Percentiles rank a stretch among this genome's conserved stretches.
Conservation (phyloP, 1,140 invertebrate genomes). For the Ceratoteleas bidentatus region DNA sequence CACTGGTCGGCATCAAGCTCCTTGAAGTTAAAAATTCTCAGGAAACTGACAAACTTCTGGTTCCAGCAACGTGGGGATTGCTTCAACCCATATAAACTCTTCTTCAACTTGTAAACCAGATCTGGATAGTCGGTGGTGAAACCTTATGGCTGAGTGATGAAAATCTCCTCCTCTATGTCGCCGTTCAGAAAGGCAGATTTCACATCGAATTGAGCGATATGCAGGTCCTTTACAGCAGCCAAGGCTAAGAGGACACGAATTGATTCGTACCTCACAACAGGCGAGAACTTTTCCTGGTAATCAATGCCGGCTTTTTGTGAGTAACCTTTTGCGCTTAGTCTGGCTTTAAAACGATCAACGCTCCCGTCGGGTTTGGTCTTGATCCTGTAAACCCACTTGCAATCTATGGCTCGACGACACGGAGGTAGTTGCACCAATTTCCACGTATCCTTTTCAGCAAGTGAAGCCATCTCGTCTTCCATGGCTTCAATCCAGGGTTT, state of each 20-base stretch:
- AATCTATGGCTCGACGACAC: conserved; percentile 44
- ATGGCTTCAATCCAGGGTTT: conserved; percentile 70
- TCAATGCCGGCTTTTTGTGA: not conserved
- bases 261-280: not conserved
- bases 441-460: conserved; percentile 70
- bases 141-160: not conserved
- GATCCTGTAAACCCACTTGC: conserved; percentile 35
- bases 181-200: not conserved
- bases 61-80: conserved; percentile 70
- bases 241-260: not conserved
- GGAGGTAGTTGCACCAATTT: conserved; percentile 51
- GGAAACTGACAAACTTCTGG: conserved; percentile 29
- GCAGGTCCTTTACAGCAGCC: not conserved
- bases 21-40: conserved; percentile 27
- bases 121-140: not conserved
- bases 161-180: not conserved
- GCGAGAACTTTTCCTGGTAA: not conserved
- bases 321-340: conserved; percentile 57
- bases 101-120: conserved; percentile 46
- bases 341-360: conserved; percentile 65
- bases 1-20: conserved; percentile 9
- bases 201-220: not conserved
- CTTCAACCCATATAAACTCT: conserved; percentile 71
- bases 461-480: conserved; percentile 64
- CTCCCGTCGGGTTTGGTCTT: conserved; percentile 42